phyloP scores from a whole-genome alignment of 2,797 vertebrate species.

The Halcyon badia region DNA sequence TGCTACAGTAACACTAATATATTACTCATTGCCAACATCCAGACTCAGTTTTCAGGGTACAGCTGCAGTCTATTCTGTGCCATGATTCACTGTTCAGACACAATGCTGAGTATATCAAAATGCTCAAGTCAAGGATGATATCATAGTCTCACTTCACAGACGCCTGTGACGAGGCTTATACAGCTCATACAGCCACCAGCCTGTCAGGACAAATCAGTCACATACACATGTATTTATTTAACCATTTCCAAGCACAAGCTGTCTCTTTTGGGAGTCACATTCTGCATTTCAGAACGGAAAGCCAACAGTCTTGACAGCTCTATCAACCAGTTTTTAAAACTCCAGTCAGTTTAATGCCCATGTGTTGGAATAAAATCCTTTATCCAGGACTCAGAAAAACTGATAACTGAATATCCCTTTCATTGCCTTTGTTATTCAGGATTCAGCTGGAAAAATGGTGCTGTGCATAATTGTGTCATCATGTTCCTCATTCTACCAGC shows the following conservation, averaged over 20 bases:
- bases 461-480: neutral
- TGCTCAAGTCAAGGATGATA: neutral
- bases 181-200: neutral
- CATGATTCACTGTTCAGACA: neutral
- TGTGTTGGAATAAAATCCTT: neutral
- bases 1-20: neutral
- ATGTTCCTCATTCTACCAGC: neutral
- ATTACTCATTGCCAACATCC: neutral
- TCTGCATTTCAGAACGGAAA: neutral
- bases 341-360: neutral
- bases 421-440: neutral
- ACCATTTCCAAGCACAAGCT: neutral
- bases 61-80: rapidly evolving
- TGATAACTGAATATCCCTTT: neutral
- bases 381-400: neutral
- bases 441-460: neutral
- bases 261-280: neutral
- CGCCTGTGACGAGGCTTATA: neutral
- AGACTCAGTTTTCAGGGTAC: neutral
- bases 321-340: neutral
- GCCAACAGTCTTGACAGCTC: neutral
- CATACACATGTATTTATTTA: neutral
- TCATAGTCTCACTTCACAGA: neutral
- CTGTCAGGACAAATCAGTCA: neutral
- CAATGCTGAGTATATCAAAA: neutral